Percentiles rank a stretch among this genome's conserved stretches.
Evolutionary conservation across 2,797 vertebrate species (phyloP).

Genomic region (Molossus alvarezi): DNA sequence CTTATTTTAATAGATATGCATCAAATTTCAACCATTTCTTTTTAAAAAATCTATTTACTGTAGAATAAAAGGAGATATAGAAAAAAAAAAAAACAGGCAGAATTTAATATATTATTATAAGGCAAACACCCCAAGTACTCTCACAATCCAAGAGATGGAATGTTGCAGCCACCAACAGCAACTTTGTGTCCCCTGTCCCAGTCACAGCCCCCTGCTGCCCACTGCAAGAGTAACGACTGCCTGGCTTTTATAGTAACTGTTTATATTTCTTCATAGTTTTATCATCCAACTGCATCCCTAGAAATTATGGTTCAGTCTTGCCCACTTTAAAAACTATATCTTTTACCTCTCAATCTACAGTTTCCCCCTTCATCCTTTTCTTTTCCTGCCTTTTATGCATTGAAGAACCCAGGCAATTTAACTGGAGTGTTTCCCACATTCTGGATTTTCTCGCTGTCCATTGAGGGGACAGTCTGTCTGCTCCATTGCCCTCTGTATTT

Average conservation of each 20-base stretch:
- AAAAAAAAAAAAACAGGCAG: neutral
- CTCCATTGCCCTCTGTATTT: neutral
- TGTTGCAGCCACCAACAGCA: neutral
- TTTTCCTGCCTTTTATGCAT: neutral
- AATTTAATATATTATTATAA: neutral
- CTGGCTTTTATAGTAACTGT: neutral
- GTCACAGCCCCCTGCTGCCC: neutral
- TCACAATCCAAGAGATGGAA: neutral
- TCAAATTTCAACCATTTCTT: neutral
- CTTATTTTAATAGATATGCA: neutral
- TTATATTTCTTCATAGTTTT: neutral
- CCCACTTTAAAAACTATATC: neutral
- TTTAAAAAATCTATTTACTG: neutral
- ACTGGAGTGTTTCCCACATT: neutral
- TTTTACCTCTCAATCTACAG: neutral
- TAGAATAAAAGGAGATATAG: conserved; percentile 22
- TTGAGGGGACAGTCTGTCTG: neutral
- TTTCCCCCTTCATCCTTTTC: neutral
- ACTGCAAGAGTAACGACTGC: neutral
- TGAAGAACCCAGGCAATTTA: neutral
- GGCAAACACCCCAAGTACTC: neutral
- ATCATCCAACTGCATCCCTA: neutral
- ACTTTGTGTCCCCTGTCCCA: neutral
- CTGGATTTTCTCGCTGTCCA: neutral
- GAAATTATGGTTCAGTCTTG: neutral